Conservation (phyloP, 1,140 invertebrate species). For the Sitophilus oryzae region DNA sequence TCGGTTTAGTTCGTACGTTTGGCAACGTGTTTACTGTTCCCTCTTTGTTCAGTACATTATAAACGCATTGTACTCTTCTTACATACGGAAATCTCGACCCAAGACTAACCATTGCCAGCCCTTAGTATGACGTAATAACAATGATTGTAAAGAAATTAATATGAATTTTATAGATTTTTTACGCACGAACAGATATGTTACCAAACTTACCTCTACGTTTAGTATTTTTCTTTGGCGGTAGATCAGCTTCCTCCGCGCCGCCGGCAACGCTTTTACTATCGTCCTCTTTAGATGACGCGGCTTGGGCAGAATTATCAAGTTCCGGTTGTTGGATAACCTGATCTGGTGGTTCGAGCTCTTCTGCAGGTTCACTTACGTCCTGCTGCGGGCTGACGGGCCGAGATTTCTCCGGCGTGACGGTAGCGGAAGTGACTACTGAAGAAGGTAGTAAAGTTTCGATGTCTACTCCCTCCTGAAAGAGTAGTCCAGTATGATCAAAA, state of each 20-base stretch:
- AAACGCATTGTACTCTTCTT: too few relatives aligned
- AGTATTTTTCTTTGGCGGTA: conserved; percentile 34
- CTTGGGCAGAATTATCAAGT: conserved; percentile 21
- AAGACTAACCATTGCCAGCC: too few relatives aligned
- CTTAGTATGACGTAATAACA: too few relatives aligned
- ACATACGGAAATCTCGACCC: too few relatives aligned
- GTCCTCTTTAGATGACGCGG: conserved; percentile 26
- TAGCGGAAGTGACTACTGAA: conserved; percentile 38
- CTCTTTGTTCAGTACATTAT: too few relatives aligned
- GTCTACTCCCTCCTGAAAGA: conserved; percentile 40
- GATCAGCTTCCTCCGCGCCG: conserved; percentile 17
- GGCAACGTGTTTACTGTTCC: too few relatives aligned
- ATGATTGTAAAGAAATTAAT: too few relatives aligned
- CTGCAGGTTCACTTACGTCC: conserved; percentile 4
- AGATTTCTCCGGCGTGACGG: conserved; percentile 21
- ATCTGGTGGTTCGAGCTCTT: not conserved
- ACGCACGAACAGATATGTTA: too few relatives aligned
- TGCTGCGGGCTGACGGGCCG: conserved; percentile 19
- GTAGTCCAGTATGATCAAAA: too few relatives aligned
- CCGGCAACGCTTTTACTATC: conserved; percentile 27
- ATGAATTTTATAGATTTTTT: too few relatives aligned
- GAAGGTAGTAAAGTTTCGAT: conserved; percentile 43
- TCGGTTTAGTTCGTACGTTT: too few relatives aligned
- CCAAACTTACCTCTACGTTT: conserved; percentile 36
- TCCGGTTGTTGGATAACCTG: conserved; percentile 6